Conservation (phyloP, 1,140 invertebrate genomes). For the Rhyzopertha dominica region DNA sequence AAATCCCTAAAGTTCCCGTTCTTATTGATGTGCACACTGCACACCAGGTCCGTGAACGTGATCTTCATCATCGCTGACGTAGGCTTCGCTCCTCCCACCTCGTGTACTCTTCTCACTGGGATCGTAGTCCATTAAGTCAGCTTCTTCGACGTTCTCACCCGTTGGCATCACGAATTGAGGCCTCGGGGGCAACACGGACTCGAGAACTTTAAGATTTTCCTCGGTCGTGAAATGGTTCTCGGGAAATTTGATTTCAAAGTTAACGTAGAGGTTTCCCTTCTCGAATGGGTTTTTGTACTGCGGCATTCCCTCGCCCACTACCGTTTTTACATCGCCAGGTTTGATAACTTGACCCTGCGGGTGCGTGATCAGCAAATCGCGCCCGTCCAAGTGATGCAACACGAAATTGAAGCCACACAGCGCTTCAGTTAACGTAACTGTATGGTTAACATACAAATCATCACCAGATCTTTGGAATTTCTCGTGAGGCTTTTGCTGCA, state of each 20-base stretch:
- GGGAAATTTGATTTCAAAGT: conserved; percentile 82
- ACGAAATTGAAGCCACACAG: conserved; percentile 84
- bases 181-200: conserved; percentile 62
- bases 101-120: conserved; percentile 47
- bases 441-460: conserved; percentile 71
- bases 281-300: conserved; percentile 74
- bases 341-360: conserved; percentile 69
- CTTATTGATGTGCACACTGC: conserved; percentile 66
- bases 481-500: conserved; percentile 78
- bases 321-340: conserved; percentile 73
- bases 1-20: conserved; percentile 20
- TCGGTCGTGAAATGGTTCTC: conserved; percentile 70
- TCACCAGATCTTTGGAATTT: conserved; percentile 68
- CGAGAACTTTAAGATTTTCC: conserved; percentile 48
- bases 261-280: conserved; percentile 81
- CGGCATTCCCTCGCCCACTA: conserved; percentile 89
- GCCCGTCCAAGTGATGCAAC: conserved; percentile 78
- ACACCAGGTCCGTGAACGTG: conserved; percentile 55
- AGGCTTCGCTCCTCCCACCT: conserved; percentile 55
- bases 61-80: conserved; percentile 64
- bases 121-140: conserved; percentile 72
- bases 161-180: conserved; percentile 60
- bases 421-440: conserved; percentile 77
- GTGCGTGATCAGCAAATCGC: conserved; percentile 68
- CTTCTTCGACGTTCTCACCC: conserved; percentile 77